Percentiles rank a stretch among this genome's conserved stretches.
phyloP scores from a whole-genome alignment of 2,113 vertebrate species.

The Syngnathus floridae region DNA sequence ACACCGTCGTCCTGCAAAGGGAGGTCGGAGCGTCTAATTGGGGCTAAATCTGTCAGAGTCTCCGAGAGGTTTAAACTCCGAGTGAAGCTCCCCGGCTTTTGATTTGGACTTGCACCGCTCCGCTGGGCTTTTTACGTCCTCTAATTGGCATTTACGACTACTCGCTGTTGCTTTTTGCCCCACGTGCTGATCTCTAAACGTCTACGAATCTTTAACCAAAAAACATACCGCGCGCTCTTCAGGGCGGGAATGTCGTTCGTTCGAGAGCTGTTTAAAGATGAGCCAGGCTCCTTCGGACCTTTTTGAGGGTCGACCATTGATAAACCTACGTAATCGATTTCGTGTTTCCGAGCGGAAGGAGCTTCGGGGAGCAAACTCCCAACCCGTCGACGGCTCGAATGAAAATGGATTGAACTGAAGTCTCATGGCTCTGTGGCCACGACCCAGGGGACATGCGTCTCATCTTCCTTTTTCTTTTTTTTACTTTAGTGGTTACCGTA shows the following conservation, averaged over 20 bases:
- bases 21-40: constrained; percentile 8
- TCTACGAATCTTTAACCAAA: too few species aligned
- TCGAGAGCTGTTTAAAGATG: neutral
- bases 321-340: too few species aligned
- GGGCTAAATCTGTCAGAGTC: constrained; percentile 11
- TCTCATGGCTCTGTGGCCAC: neutral
- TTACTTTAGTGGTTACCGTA: neutral
- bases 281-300: neutral
- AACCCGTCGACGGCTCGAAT: neutral
- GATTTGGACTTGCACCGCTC: neutral
- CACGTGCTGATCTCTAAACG: neutral
- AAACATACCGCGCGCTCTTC: neutral
- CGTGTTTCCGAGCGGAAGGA: too few species aligned
- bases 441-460: neutral
- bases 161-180: neutral
- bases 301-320: neutral
- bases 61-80: constrained; percentile 7
- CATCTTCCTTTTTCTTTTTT: neutral
- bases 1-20: neutral
- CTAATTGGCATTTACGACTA: constrained; percentile 5
- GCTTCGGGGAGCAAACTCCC: neutral
- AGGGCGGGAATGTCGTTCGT: neutral
- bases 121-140: neutral
- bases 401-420: constrained; percentile 1
- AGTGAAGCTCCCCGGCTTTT: neutral